Evolutionary conservation across 2,888 invertebrate genomes (phyloP), one percentile per base, ranked within the genome.

Genomic region (Steinernema hermaphroditum): DNA sequence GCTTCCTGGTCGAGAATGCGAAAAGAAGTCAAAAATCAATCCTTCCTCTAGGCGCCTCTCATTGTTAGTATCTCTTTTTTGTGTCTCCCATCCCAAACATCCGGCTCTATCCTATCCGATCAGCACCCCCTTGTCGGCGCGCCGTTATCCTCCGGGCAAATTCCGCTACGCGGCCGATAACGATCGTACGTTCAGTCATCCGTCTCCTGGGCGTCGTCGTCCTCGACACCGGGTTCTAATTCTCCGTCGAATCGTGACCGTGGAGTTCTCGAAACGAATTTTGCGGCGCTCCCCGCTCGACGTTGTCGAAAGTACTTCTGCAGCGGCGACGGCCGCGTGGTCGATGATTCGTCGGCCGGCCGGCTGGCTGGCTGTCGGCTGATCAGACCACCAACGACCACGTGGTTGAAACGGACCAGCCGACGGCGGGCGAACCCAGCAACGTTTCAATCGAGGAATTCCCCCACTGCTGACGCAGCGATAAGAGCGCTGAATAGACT

Each of bases 351-450:
- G 54, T 46, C 22, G 43, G 43, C 49, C 19, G 14, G 49, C 19
- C 19, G 6, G 49, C 19, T n/a, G 6, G 49, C 19, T 19, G 14
- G 9, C 49, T 8, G 54, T 22, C 27, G 22, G 54, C 54, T 54
- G 54, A 54, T 54, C 54, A 54, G 54, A 54, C 54, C 54, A 54
- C 54, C 54, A 54, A 4, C 22, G 54, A 54, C 22, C 54, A 54
- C 54, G 54, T 54, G 54, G 54, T 54, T 54, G 27, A 16, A 2
- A 24, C 54, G 22, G 22, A 54, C 54, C 54, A 54, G 54, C 54
- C 27, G 37, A 8, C 37, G 37, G 37, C 37, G 37, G 37, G 37
- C 37, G 37, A 12, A 37, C 37, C 37, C 37, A 37, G n/a, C n/a
- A n/a, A 4, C 37, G 37, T 37, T 37, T 37, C 37, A 37, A 37